Conservation (phyloP, 1,140 invertebrate species). For the Medauroidea extradentata region DNA sequence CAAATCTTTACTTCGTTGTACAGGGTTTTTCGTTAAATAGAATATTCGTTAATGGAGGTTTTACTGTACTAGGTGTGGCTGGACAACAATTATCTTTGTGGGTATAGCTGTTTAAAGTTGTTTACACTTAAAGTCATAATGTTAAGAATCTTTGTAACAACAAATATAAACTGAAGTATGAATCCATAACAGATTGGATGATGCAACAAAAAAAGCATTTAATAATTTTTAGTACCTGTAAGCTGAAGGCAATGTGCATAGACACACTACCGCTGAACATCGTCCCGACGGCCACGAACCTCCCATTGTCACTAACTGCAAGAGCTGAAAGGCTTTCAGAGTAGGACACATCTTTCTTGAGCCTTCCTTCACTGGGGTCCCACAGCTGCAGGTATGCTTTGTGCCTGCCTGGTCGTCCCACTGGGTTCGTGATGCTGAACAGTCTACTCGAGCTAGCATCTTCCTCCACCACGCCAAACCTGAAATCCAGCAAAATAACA, state of each 20-base stretch:
- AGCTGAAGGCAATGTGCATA: slow-evolving; percentile 87
- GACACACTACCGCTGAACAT: slow-evolving; percentile 88
- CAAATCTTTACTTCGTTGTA: too few relatives aligned
- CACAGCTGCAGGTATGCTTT: slow-evolving; percentile 56
- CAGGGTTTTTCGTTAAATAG: too few relatives aligned
- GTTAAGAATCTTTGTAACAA: neutral
- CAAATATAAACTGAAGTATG: neutral
- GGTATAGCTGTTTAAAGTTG: too few relatives aligned
- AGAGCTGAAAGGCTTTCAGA: slow-evolving; percentile 78
- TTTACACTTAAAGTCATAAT: neutral
- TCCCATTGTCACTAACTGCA: slow-evolving; percentile 84
- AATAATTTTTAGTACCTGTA: slow-evolving; percentile 39
- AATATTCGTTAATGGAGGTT: too few relatives aligned
- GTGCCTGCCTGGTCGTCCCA: slow-evolving; percentile 62
- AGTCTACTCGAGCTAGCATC: slow-evolving; percentile 60
- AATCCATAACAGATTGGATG: too few relatives aligned
- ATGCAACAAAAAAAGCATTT: too few relatives aligned
- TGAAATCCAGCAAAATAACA: too few relatives aligned
- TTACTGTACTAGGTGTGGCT: too few relatives aligned
- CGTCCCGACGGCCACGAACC: slow-evolving; percentile 86
- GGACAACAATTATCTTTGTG: too few relatives aligned
- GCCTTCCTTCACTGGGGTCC: slow-evolving; percentile 53
- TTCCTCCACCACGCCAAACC: slow-evolving; percentile 66
- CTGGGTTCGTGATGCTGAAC: slow-evolving; percentile 79
- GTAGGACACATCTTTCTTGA: slow-evolving; percentile 49